Conservation (phyloP, 1,140 invertebrate genomes). For the Drosophila erecta region DNA sequence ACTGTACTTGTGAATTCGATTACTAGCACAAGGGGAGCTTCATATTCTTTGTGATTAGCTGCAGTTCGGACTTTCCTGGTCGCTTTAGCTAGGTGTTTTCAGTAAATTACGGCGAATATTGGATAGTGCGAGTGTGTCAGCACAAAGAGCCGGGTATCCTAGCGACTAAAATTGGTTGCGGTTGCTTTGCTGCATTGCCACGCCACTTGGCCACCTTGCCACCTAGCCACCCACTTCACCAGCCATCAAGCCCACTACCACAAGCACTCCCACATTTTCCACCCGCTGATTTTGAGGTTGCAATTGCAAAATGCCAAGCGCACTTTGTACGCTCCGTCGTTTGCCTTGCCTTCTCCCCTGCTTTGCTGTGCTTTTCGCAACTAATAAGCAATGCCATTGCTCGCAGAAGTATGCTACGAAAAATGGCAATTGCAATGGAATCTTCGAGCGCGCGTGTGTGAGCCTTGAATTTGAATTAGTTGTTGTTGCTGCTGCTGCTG, state of each 20-base stretch:
- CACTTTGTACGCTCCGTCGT: slow-evolving; percentile 25
- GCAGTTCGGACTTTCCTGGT: slow-evolving; percentile 3
- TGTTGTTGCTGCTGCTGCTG: slow-evolving; percentile 17
- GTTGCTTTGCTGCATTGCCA: slow-evolving; percentile 8
- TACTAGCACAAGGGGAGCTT: not conserved
- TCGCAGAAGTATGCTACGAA: slow-evolving; percentile 52
- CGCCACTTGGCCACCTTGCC: not conserved
- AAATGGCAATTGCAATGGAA: slow-evolving; percentile 25
- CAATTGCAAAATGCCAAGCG: slow-evolving; percentile 35
- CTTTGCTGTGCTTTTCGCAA: slow-evolving; percentile 1
- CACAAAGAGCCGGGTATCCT: slow-evolving; percentile 9
- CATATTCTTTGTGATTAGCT: not conserved
- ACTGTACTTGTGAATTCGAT: not conserved
- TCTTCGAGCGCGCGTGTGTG: not conserved
- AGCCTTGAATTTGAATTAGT: slow-evolving; percentile 63
- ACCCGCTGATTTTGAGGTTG: slow-evolving; percentile 24
- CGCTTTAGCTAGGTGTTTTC: slow-evolving; percentile 5
- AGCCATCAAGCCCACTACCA: not conserved
- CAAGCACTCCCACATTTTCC: slow-evolving; percentile 7
- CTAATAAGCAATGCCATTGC: slow-evolving; percentile 48
- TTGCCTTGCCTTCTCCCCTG: slow-evolving; percentile 22
- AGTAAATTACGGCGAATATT: slow-evolving; percentile 9
- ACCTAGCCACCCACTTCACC: not conserved
- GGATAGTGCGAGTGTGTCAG: not conserved
- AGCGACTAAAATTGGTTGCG: slow-evolving; percentile 32